These are phyloP conservation scores for Polyommatus icarus DNA, from an alignment of 2,888 invertebrate species.

Conservation along the genomic window DNA sequence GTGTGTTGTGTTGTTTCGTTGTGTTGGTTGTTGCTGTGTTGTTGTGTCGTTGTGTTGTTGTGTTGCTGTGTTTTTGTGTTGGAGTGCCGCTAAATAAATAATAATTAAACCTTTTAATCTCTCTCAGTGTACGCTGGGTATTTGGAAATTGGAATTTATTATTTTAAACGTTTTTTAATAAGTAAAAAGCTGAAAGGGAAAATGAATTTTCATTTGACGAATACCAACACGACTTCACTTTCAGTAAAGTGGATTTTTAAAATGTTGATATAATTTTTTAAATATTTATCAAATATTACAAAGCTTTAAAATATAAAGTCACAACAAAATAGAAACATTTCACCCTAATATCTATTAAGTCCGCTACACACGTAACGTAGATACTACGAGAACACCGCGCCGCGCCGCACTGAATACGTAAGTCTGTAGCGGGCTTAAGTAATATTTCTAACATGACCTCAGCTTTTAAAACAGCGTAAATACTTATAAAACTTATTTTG, in stretches of 20 bases:
- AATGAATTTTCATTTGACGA: background rate
- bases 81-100: background rate
- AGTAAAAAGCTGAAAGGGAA: background rate
- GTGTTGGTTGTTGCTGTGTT: background rate
- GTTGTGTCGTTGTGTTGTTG: too few relatives aligned
- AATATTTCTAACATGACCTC: background rate
- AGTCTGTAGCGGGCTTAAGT: background rate
- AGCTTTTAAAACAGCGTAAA: background rate
- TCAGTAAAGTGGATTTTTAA: background rate
- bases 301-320: background rate
- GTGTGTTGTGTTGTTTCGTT: too few relatives aligned
- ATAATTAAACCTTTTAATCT: conserved; percentile 6
- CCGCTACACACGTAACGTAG: background rate
- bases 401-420: background rate
- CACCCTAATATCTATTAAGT: background rate
- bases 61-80: background rate
- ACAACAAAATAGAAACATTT: too few relatives aligned
- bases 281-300: too few relatives aligned
- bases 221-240: background rate
- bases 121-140: background rate
- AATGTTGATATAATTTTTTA: background rate
- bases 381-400: too few relatives aligned
- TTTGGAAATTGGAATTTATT: background rate
- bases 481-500: background rate
- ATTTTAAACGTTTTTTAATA: background rate